A percentile compares a stretch with the other conserved stretches of the same genome.
Evolutionary conservation across 2,888 invertebrate genomes (phyloP).

Genomic region (Dasysyrphus tricinctus): DNA sequence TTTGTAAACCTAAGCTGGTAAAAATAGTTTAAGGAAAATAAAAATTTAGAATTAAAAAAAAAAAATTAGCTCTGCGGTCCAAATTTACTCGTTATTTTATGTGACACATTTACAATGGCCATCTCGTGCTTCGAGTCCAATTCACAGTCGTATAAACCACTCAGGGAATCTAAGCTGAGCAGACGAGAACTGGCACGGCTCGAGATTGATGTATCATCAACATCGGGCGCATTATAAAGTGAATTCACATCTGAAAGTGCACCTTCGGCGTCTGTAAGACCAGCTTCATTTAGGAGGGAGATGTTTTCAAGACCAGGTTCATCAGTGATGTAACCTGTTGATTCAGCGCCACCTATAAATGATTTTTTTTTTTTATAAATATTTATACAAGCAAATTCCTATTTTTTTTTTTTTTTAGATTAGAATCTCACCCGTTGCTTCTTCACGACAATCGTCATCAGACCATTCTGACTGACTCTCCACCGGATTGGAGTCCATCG

Average conservation of each 20-base stretch:
- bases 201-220: conserved; percentile 90
- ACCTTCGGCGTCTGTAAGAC: conserved; percentile 94
- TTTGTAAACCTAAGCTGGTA: conserved; percentile 60
- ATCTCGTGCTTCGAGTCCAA: conserved; percentile 83
- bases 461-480: conserved; percentile 94
- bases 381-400: neutral
- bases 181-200: conserved; percentile 93
- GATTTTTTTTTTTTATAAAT: neutral
- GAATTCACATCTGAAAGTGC: conserved; percentile 94
- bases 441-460: conserved; percentile 87
- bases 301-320: conserved; percentile 94
- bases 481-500: conserved; percentile 84
- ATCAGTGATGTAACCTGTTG: conserved; percentile 94
- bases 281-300: conserved; percentile 93
- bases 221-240: conserved; percentile 88
- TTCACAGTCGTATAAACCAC: conserved; percentile 91
- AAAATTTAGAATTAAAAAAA: conserved; percentile 34
- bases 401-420: neutral
- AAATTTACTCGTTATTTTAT: conserved; percentile 83
- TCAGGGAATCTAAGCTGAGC: conserved; percentile 91
- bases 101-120: conserved; percentile 83
- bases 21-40: conserved; percentile 30
- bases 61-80: conserved; percentile 79
- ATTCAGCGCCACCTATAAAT: conserved; percentile 85
- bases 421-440: conserved; percentile 84